Evolutionary conservation across 1,140 invertebrate species (phyloP).

Genomic region (Bemisia tabaci): DNA sequence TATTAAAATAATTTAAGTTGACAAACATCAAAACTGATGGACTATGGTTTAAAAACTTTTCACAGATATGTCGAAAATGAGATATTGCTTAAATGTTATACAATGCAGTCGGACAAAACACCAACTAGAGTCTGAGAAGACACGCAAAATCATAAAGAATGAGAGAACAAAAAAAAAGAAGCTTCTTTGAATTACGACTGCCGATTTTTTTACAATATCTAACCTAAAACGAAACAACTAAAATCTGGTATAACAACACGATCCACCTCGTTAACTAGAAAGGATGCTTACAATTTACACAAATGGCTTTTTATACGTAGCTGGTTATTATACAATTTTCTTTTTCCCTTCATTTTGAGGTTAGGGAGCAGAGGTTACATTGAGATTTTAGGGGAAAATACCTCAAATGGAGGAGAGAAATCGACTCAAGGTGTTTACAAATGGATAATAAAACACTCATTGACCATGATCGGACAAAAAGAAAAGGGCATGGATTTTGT

Average conservation of each 20-base stretch:
- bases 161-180: not conserved
- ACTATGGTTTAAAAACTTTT: no score
- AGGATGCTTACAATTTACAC: not conserved
- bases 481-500: no score
- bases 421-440: no score
- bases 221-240: not conserved
- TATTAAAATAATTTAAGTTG: not conserved
- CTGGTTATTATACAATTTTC: not conserved
- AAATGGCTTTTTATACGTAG: not conserved
- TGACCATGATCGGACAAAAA: no score
- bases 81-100: no score
- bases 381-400: no score
- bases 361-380: not conserved
- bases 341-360: not conserved
- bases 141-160: not conserved
- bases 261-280: not conserved
- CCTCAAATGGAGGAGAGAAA: no score
- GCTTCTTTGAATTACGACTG: not conserved
- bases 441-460: no score
- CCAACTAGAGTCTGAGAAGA: not conserved
- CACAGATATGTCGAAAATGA: no score
- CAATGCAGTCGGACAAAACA: no score
- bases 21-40: not conserved
- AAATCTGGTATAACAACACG: not conserved
- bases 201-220: not conserved